Base-by-base conservation (phyloP, 2,113 vertebrate genomes). In the Entosphenus tridentatus region DNA sequence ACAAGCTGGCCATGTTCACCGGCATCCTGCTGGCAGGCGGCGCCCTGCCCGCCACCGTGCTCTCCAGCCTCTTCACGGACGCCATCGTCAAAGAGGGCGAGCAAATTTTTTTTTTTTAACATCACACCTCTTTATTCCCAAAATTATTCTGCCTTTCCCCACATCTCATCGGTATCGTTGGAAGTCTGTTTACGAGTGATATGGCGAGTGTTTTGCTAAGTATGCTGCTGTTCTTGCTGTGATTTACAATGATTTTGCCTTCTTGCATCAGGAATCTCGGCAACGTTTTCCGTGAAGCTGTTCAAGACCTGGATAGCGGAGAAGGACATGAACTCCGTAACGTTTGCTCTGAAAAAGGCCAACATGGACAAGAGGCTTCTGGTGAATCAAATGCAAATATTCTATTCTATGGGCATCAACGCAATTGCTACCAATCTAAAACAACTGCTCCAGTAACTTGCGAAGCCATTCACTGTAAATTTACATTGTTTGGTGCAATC, bases 241-340 rank as follows among this genome's bases (percentile, higher is more conserved):
- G 39, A 39, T 39, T 39, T 39, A 39, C 39, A 39, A 39, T 39
- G 39, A 5, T 55, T 73, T 70, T 68, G 58, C 57, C 69, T 67
- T 56, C 70, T 56, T 10, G 72, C 65, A 57, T 73, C 73, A 92
- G 88, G 88, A 70, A 89, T 91, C 73, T 86, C 88, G 57, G 85
- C 86, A 57, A 85, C 83, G 12, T 92, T 92, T 1, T 84, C 88
- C 68, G 88, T 89, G 70, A 92, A 89, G 75, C 83, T 92, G 81
- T 92, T 92, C 76, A 90, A 89, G 80, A 82, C 87, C 14, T 92
- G 88, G 88, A 92, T 92, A 77, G 79, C 86, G 71, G 88, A 92
- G 76, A 92, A 87, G 78, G 88, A 92, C 72, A 83, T 86, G 73
- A 88, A 82, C 75, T 83, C 88, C 57, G 86, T 91, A 71, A 91